A percentile compares a stretch with the other conserved stretches of the same genome.
Evolutionary conservation across 2,888 invertebrate genomes (phyloP).

Genomic region (Dynastes maya): DNA sequence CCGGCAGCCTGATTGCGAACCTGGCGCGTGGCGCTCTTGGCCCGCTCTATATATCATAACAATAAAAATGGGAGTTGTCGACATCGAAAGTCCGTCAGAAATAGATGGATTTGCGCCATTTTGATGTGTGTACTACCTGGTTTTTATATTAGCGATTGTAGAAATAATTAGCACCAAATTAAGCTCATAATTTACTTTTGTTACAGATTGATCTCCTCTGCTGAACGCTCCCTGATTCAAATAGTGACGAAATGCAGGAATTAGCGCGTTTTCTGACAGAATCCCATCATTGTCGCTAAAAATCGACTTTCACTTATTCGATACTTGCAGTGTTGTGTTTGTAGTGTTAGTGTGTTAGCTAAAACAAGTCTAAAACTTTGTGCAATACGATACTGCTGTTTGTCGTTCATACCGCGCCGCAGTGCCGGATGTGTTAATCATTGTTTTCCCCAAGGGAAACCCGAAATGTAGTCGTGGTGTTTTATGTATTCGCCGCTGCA

Average conservation of each 20-base stretch:
- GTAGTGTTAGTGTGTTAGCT: neutral
- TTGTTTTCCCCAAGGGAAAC: constrained; percentile 3
- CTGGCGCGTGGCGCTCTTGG: too few relatives aligned
- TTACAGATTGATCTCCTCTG: neutral
- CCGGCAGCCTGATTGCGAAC: too few relatives aligned
- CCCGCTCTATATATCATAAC: too few relatives aligned
- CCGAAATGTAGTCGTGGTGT: constrained; percentile 16
- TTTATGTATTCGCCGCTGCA: constrained; percentile 20
- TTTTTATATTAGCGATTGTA: too few relatives aligned
- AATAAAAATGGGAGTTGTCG: too few relatives aligned
- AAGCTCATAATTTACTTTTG: constrained; percentile 8
- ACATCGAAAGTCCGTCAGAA: too few relatives aligned
- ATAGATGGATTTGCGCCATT: too few relatives aligned
- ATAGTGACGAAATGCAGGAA: neutral
- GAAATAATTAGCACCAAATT: too few relatives aligned
- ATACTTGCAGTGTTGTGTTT: neutral
- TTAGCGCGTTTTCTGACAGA: neutral
- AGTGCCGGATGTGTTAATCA: neutral
- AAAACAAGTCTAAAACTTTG: neutral
- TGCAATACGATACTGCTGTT: neutral
- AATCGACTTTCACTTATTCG: neutral
- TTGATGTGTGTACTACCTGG: too few relatives aligned
- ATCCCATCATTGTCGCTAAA: neutral
- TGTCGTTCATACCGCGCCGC: neutral
- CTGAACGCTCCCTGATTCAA: neutral